Evolutionary conservation across 1,140 invertebrate species (phyloP).

Genomic region (Nephotettix cincticeps): DNA sequence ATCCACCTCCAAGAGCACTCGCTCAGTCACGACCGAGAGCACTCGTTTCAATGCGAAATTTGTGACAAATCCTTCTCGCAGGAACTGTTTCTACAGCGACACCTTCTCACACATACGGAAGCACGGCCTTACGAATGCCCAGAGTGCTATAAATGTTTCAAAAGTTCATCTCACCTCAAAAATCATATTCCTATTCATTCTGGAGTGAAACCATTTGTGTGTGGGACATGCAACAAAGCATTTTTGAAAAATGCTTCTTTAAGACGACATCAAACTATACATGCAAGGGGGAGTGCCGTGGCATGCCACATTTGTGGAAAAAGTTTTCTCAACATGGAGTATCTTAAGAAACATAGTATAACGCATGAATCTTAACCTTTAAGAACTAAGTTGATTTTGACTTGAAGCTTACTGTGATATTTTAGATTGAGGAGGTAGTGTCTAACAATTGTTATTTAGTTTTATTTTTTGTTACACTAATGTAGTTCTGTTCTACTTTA

Average conservation of each 20-base stretch:
- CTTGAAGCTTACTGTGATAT: constrained; percentile 14
- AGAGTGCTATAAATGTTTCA: constrained; percentile 48
- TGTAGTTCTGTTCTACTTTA: no score
- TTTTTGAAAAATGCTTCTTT: constrained; percentile 50
- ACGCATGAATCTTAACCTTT: constrained; percentile 20
- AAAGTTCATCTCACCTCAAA: constrained; percentile 38
- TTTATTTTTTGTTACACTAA: no score
- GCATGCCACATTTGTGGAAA: constrained; percentile 49
- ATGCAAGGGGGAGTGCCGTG: constrained; percentile 51
- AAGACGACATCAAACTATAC: constrained; percentile 46
- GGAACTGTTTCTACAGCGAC: constrained; percentile 57
- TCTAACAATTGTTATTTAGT: no score
- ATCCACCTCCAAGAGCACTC: constrained; percentile 39
- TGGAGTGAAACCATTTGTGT: constrained; percentile 47
- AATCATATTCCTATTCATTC: constrained; percentile 46
- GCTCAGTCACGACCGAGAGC: constrained; percentile 49
- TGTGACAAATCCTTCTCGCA: constrained; percentile 46
- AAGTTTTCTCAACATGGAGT: constrained; percentile 28
- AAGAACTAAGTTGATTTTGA: neutral
- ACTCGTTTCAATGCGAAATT: constrained; percentile 50
- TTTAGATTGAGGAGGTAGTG: no score
- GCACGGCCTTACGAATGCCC: constrained; percentile 60
- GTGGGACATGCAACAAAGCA: constrained; percentile 56
- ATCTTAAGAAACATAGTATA: constrained; percentile 28
- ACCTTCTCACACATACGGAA: constrained; percentile 72